phyloP scores from a whole-genome alignment of 1,140 invertebrate species.

The Drosophila oshimai region DNA sequence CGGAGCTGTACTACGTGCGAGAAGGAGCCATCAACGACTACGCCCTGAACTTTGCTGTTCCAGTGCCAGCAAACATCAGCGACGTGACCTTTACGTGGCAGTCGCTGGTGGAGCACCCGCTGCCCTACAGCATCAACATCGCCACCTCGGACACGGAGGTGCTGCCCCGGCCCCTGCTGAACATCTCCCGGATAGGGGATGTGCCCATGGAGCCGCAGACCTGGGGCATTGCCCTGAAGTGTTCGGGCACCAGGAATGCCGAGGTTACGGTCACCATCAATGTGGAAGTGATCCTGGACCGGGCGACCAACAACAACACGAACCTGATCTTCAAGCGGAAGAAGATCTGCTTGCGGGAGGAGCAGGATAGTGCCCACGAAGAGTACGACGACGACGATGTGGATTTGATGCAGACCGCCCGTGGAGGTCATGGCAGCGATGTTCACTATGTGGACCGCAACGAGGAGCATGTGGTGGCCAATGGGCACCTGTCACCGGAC shows the following conservation, averaged over 20 bases:
- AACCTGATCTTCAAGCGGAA: slow-evolving; percentile 90
- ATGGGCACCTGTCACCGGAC: slow-evolving; percentile 45
- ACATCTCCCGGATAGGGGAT: slow-evolving; percentile 90
- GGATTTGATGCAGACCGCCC: slow-evolving; percentile 48
- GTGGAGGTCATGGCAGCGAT: slow-evolving; percentile 48
- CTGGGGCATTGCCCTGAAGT: slow-evolving; percentile 91
- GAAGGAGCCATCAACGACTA: slow-evolving; percentile 93
- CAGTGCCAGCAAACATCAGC: slow-evolving; percentile 90
- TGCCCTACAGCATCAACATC: slow-evolving; percentile 91
- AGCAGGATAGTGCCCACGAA: slow-evolving; percentile 67
- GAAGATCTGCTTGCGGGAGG: slow-evolving; percentile 88
- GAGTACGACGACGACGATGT: slow-evolving; percentile 68
- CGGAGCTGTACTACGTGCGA: slow-evolving; percentile 93
- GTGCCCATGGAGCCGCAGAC: slow-evolving; percentile 91
- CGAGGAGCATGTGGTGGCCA: slow-evolving; percentile 60
- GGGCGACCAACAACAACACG: slow-evolving; percentile 87
- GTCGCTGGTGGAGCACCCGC: slow-evolving; percentile 88
- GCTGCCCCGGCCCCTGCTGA: slow-evolving; percentile 89
- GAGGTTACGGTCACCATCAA: slow-evolving; percentile 93
- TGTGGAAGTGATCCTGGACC: slow-evolving; percentile 91
- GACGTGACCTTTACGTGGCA: slow-evolving; percentile 95
- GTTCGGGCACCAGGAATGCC: slow-evolving; percentile 90
- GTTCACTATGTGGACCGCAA: slow-evolving; percentile 65
- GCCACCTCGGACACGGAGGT: slow-evolving; percentile 90
- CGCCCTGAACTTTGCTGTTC: slow-evolving; percentile 92